Percentiles rank a stretch among this genome's conserved stretches.
These are phyloP conservation scores for Mimumesa dahlbomi DNA, from an alignment of 2,888 invertebrate species.

Conservation along the genomic window DNA sequence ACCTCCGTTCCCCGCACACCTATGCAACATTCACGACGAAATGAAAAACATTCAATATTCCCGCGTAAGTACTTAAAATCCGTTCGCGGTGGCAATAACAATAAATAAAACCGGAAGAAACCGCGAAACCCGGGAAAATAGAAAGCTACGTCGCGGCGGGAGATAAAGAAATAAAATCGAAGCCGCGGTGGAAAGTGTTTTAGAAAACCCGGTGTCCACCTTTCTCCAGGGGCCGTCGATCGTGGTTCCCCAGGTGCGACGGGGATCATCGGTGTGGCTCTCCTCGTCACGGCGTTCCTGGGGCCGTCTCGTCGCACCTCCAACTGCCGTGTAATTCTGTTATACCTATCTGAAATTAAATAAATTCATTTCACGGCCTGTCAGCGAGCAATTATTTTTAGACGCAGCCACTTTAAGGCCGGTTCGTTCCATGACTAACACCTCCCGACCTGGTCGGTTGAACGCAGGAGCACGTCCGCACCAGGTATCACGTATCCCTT, in stretches of 20 bases:
- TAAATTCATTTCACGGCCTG: slow-evolving; percentile 81
- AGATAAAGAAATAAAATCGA: neutral
- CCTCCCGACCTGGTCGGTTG: slow-evolving; percentile 66
- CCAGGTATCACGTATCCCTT: slow-evolving; percentile 6
- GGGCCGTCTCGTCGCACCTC: slow-evolving; percentile 66
- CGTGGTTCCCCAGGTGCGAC: too few relatives aligned
- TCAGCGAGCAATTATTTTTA: slow-evolving; percentile 80
- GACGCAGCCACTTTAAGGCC: slow-evolving; percentile 76
- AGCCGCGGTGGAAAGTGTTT: neutral
- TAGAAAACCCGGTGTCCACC: neutral
- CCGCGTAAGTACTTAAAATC: too few relatives aligned
- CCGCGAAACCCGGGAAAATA: too few relatives aligned
- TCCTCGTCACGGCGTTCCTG: slow-evolving; percentile 49
- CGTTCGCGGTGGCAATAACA: too few relatives aligned
- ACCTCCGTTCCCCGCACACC: too few relatives aligned
- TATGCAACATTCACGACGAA: too few relatives aligned
- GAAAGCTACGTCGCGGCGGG: too few relatives aligned
- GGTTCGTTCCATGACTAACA: slow-evolving; percentile 74
- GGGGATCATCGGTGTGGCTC: slow-evolving; percentile 8
- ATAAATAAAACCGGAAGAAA: too few relatives aligned
- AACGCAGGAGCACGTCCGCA: slow-evolving; percentile 62
- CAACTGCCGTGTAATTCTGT: slow-evolving; percentile 80
- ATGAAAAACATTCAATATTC: too few relatives aligned
- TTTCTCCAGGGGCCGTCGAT: slow-evolving; percentile 15
- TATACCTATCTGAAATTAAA: slow-evolving; percentile 79